Base-by-base conservation (phyloP, 2,113 vertebrate species). In the Cyprinodon brontotheroides region DNA sequence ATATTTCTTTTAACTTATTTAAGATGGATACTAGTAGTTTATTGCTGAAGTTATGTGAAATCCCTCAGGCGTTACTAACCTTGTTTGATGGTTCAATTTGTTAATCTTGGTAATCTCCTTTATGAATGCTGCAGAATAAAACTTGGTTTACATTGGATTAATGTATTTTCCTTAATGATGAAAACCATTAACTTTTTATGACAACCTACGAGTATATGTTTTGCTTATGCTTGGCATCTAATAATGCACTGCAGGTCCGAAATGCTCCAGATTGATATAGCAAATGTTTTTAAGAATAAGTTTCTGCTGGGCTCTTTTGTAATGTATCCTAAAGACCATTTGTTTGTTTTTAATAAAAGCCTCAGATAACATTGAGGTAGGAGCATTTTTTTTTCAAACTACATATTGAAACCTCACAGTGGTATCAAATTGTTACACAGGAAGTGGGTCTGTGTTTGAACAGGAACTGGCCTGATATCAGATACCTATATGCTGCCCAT, bases 341-440 rank as follows among this genome's bases (percentile, higher is more conserved):
- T 41, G 50, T 57, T 57, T 57, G 50, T n/a, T 57, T 57, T 57
- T 61, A 66, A 68, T 40, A 29, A 61, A 67, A 7, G 36, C 37
- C 10, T n/a, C 20, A 43, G 20, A 43, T 43, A 11, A 45, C 5
- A 47, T 53, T 36, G 22, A 59, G 3, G 11, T 36, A 20, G 29
- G n/a, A 3, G 12, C 11, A 9, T 45, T 66, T 36, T 17, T 36
- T 48, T 29, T 29, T 29, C 29, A 29, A 15, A 48, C 65, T 29
- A 50, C 38, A 53, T 38, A 6, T 15, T 38, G 13, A 67, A 37
- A 37, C 20, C 11, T 8, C 4, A 1, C n/a, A 22, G 40, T 65
- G 3, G 14, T 43, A 43, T 39, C 15, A 63, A 17, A 53, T 20
- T 64, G 29, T 41, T 41, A n/a, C 20, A 3, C 38, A 10, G 62